Evolutionary conservation across 2,888 invertebrate species (phyloP).

Genomic region (Drosophila fulvimacula): DNA sequence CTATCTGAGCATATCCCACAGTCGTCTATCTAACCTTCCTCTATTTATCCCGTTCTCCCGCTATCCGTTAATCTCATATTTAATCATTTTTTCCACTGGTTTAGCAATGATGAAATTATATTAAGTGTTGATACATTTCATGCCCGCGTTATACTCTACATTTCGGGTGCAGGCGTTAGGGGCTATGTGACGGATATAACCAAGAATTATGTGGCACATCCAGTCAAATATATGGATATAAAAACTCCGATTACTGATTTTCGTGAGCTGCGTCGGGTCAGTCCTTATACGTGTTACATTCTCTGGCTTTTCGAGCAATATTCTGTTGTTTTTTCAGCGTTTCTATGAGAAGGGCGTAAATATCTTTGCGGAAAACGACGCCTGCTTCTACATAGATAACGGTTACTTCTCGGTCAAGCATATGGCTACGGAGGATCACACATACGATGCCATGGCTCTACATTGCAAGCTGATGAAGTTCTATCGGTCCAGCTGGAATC

Average conservation of each 20-base stretch:
- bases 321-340: slow-evolving; percentile 38
- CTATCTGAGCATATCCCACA: too few relatives aligned
- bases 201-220: slow-evolving; percentile 60
- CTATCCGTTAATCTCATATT: neutral
- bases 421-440: slow-evolving; percentile 76
- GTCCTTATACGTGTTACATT: too few relatives aligned
- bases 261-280: slow-evolving; percentile 71
- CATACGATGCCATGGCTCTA: slow-evolving; percentile 77
- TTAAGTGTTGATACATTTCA: slow-evolving; percentile 71
- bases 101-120: slow-evolving; percentile 73
- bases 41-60: neutral
- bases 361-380: slow-evolving; percentile 82
- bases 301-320: neutral
- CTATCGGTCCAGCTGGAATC: slow-evolving; percentile 80
- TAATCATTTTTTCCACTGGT: neutral
- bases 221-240: slow-evolving; percentile 73
- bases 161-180: slow-evolving; percentile 67
- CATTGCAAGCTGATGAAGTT: slow-evolving; percentile 78
- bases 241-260: slow-evolving; percentile 70
- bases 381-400: slow-evolving; percentile 78
- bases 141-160: slow-evolving; percentile 72
- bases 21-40: too few relatives aligned
- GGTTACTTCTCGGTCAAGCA: slow-evolving; percentile 82
- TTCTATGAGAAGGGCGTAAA: slow-evolving; percentile 76
- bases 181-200: slow-evolving; percentile 73